These are phyloP conservation scores for Choloepus didactylus DNA, from an alignment of 2,797 vertebrate genomes.

Conservation along the genomic window DNA sequence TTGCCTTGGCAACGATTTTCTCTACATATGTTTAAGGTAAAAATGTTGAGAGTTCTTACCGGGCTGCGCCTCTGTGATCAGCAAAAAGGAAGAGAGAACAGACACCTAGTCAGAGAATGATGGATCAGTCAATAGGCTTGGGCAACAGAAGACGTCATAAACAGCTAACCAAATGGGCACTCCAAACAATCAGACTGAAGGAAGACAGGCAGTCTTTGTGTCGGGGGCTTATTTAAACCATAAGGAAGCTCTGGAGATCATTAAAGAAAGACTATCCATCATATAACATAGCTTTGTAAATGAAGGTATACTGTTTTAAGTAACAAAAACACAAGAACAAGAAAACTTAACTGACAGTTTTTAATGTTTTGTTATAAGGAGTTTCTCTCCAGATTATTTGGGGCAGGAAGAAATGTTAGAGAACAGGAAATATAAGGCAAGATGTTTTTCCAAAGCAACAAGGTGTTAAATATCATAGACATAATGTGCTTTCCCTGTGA, in stretches of 20 bases:
- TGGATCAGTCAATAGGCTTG: conserved; percentile 91
- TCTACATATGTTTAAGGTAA: conserved; percentile 40
- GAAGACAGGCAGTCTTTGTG: not conserved
- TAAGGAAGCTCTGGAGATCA: not conserved
- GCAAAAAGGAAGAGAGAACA: conserved; percentile 98
- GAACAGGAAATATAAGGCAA: not conserved
- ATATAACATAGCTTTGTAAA: not conserved
- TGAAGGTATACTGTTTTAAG: not conserved
- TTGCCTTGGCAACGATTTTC: conserved; percentile 28
- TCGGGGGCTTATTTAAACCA: not conserved
- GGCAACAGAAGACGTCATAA: conserved; percentile 65
- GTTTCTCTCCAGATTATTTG: conserved; percentile 9
- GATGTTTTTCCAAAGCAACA: not conserved
- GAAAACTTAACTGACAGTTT: not conserved
- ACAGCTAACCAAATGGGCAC: conserved; percentile 9
- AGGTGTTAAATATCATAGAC: not conserved
- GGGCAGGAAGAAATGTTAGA: not conserved
- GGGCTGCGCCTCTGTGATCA: conserved; percentile 98
- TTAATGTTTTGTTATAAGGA: not conserved
- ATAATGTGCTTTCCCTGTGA: not conserved
- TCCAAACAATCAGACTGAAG: not conserved
- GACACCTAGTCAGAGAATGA: conserved; percentile 97
- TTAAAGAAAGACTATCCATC: not conserved
- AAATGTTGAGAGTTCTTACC: conserved; percentile 90
- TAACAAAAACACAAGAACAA: not conserved